Conservation (phyloP, 2,797 vertebrate genomes). For the Microtus californicus region DNA sequence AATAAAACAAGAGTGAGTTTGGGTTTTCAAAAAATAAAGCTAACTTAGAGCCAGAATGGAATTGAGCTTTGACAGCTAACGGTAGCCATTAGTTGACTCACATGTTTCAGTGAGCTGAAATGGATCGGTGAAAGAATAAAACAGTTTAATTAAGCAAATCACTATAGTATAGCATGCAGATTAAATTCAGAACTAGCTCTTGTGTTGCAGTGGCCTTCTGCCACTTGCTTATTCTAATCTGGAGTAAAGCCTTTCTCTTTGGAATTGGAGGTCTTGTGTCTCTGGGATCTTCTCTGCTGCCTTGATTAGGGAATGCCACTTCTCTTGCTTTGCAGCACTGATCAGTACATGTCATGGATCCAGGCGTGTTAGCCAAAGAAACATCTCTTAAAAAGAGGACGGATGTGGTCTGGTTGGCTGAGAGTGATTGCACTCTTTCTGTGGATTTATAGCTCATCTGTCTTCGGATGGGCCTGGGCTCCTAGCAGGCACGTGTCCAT, state of each 20-base stretch:
- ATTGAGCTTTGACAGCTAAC: not conserved
- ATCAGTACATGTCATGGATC: not conserved
- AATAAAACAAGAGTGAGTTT: conserved; percentile 42
- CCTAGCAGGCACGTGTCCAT: conserved; percentile 79
- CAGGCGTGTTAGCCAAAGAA: conserved; percentile 1
- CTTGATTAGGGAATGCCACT: not conserved
- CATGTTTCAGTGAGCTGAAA: conserved; percentile 58
- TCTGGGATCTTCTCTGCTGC: not conserved
- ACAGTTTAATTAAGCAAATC: conserved; percentile 6
- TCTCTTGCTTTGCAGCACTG: not conserved
- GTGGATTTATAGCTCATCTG: conserved; percentile 74
- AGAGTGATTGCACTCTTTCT: conserved; percentile 49
- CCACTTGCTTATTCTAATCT: not conserved
- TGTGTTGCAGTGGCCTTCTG: not conserved
- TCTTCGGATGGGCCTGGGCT: conserved; percentile 77
- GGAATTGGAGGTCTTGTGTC: not conserved
- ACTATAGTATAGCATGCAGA: not conserved
- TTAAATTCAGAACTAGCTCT: conserved; percentile 49
- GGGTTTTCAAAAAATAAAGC: conserved; percentile 53
- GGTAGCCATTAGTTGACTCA: not conserved
- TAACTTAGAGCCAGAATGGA: conserved; percentile 50
- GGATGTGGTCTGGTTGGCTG: conserved; percentile 24
- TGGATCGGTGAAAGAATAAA: conserved; percentile 39
- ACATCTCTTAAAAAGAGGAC: not conserved
- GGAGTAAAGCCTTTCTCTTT: not conserved